Evolutionary conservation across 2,888 invertebrate genomes (phyloP), one percentile per base, ranked within the genome.

Genomic region (Homarus gammarus): DNA sequence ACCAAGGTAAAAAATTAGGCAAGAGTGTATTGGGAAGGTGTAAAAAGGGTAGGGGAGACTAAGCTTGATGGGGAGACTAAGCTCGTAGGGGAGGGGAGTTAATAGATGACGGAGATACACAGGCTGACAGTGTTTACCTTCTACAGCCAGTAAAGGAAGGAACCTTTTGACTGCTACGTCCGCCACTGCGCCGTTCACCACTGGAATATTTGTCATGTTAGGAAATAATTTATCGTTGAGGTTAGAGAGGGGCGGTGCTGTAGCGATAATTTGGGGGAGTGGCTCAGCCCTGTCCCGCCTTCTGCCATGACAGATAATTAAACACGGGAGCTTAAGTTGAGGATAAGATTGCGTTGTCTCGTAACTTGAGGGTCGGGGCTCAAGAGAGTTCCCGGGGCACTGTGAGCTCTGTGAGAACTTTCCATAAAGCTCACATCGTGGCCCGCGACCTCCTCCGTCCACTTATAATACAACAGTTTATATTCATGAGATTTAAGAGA

Each of bases 401-500:
- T 6, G 72, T 77, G 49, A 38, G 27, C 77, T 77, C 27, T 44
- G 15, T 27, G 49, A 44, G n/a, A 15, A 64, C n/a, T 38, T 68
- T 44, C 36, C 81, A 1, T 81, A 56, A 40, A 81, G 68, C 79
- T 38, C 79, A 72, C 36, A 38, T 70, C 36, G 31, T 22, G 36
- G 12, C 70, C 22, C 70, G 15, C 6, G 0, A 56, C n/a, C 61
- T n/a, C 84, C 75, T n/a, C 75, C 75, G 64, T 27, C 84, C 84
- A 84, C 75, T 75, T 61, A 75, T 84, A 84, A 84, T 84, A 84
- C 84, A 84, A 75, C 75, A 61, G 84, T 84, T 84, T 84, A 84
- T 84, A 84, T 84, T 84, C 84, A 84, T 84, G 84, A 84, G 75
- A 75, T 84, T 84, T 84, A 84, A 56, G 75, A 84, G 84, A 84